Evolutionary conservation across 1,140 invertebrate genomes (phyloP), one percentile per base, ranked within the genome.

Genomic region (Conus ventricosus): DNA sequence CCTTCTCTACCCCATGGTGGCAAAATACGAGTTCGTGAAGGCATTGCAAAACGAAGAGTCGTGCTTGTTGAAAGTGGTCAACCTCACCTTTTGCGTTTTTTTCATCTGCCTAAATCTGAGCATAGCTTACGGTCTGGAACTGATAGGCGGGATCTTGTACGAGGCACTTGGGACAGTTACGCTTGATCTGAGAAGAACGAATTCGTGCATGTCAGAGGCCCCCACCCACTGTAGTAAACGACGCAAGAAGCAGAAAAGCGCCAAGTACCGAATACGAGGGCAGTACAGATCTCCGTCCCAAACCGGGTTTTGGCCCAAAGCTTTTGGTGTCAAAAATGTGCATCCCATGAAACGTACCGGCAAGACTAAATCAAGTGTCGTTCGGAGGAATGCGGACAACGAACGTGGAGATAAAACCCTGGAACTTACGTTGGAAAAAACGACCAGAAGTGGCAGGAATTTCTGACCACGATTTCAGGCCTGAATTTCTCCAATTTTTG

Each of bases 11-110:
- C 82, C 82, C 23, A 4, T 63, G n/a, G 54, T 84, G n/a, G 5
- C 82, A 6, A 25, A 39, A 15, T 20, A 7, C 6, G 23, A 54
- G 11, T n/a, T 84, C 13, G 82, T 84, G 55, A 54, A 53, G 82
- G 17, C 39, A 67, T 84, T 55, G 82, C 23, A 63, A 20, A 27
- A 7, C 8, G 54, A 54, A 25, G 25, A 60, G 7, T 11, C 57
- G 57, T 84, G 82, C 20, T 11, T 67, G n/a, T 4, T 39, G 82
- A 84, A 84, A 27, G 57, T 84, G 23, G n/a, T 84, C 82, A 84
- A 84, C 82, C 17, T 84, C 53, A 10, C 25, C 7, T 63, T 84
- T 20, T 63, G 11, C 17, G 10, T 60, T n/a, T 5, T 84, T 25
- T 84, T 84, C 23, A 67, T 84, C 23, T 5, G n/a, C 82, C 55